Evolutionary conservation across 2,113 vertebrate species (phyloP).

Genomic region (Dicrurus megarhynchus): DNA sequence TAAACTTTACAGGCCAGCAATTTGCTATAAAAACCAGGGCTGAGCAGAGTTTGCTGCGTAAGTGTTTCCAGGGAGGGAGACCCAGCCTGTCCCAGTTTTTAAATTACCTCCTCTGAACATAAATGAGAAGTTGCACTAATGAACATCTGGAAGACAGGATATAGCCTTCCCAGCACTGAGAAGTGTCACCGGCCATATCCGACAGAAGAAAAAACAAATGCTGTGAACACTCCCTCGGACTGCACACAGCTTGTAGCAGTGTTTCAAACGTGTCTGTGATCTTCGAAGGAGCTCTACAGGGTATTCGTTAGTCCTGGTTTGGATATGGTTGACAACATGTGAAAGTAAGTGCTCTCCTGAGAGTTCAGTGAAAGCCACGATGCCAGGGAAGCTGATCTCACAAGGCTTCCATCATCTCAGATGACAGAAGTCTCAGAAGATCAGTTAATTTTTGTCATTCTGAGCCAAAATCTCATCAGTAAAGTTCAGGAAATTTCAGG

Average conservation of each 20-base stretch:
- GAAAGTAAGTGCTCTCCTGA: constrained; percentile 50
- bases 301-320: constrained; percentile 3
- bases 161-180: not conserved
- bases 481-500: constrained; percentile 39
- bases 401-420: constrained; percentile 56
- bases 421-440: constrained; percentile 61
- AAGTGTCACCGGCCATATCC: not conserved
- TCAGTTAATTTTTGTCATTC: constrained; percentile 49
- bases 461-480: constrained; percentile 37
- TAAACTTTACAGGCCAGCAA: not conserved
- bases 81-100: not conserved
- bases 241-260: constrained; percentile 23
- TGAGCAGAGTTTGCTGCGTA: not conserved
- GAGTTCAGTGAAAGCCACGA: constrained; percentile 24
- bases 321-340: constrained; percentile 42
- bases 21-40: constrained; percentile 1
- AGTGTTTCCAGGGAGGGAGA: constrained; percentile 58
- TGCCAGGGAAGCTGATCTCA: constrained; percentile 62
- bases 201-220: constrained; percentile 30
- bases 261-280: constrained; percentile 35
- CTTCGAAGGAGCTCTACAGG: not conserved
- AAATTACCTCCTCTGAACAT: constrained; percentile 1
- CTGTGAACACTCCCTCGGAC: not conserved
- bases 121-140: constrained; percentile 19
- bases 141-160: constrained; percentile 39